Evolutionary conservation across 92 coral and sea anemone genomes (phyloP).

Genomic region (Phenganax stokvisi): DNA sequence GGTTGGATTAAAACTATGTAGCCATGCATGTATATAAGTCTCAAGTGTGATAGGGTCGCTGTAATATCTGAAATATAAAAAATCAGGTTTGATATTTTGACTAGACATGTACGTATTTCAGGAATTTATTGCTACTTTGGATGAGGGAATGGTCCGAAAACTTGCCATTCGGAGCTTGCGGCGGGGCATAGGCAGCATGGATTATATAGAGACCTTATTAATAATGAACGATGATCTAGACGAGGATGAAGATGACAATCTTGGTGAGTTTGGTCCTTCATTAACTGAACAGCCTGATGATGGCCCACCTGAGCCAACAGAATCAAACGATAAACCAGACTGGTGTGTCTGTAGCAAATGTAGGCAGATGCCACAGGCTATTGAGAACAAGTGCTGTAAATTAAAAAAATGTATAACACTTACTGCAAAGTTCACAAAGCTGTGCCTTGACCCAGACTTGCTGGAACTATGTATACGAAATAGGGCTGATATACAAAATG

Average conservation of each 20-base stretch:
- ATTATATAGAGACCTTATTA: constrained; percentile 23
- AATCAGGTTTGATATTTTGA: too few relatives aligned
- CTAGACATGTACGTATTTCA: neutral
- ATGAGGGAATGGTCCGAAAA: constrained; percentile 5
- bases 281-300: too few relatives aligned
- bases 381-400: constrained; percentile 48
- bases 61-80: too few relatives aligned
- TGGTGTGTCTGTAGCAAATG: constrained; percentile 50
- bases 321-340: neutral
- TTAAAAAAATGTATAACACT: constrained; percentile 37
- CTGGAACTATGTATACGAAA: constrained; percentile 37
- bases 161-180: constrained; percentile 28
- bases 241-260: neutral
- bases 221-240: constrained; percentile 44
- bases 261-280: neutral
- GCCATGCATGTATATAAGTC: too few relatives aligned
- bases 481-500: constrained; percentile 42
- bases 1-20: too few relatives aligned
- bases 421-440: constrained; percentile 28
- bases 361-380: constrained; percentile 33
- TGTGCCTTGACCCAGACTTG: constrained; percentile 55
- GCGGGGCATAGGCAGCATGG: constrained; percentile 44
- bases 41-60: too few relatives aligned
- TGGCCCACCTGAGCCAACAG: too few relatives aligned
- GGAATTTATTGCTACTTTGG: constrained; percentile 40